Evolutionary conservation across 35 echinoderm and acorn worm genomes (phyloP), one percentile per base, ranked within the genome.

Genomic region (Stichopus chloronotus): DNA sequence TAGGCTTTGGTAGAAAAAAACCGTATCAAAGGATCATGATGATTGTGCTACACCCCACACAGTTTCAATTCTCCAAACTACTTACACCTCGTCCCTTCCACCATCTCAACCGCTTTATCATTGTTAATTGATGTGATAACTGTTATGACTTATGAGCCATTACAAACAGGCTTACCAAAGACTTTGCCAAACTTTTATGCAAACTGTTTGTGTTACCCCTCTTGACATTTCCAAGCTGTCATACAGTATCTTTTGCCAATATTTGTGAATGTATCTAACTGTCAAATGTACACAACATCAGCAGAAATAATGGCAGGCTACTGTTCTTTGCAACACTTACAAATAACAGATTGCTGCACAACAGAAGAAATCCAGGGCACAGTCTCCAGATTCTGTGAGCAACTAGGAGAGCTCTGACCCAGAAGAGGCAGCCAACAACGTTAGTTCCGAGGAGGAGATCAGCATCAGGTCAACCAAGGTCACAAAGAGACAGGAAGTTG

Each of bases 401-500:
- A 89, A 89, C 14, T 89, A 59, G 87, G 87, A 89, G n/a, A 89
- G 87, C 57, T 89, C 87, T 11, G 87, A 89, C 7, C 87, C 87
- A 71, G 87, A 89, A 52, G 87, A 89, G 17, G 55, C 87, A 21
- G 52, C 30, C 22, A 65, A 65, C 65, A 65, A 89, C 20, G 65
- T 89, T 7, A 89, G 87, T 52, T 89, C 87, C 4, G 87, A 53
- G 7, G 87, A 89, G 6, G 59, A 89, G 59, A 61, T 89, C 61
- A 89, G 87, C 22, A 55, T 59, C 5, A 22, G 65, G 16, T 89
- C 87, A n/a, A 52, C 59, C 5, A 65, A n/a, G 60, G 52, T 89
- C 87, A 52, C 87, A 89, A 23, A 89, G 19, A 61, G 65, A 89
- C n/a, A 69, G 52, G 19, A 69, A 25, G 19, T 85, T 56, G 56